Conservation (phyloP, 2,888 invertebrate genomes). For the Lobophora halterata region DNA sequence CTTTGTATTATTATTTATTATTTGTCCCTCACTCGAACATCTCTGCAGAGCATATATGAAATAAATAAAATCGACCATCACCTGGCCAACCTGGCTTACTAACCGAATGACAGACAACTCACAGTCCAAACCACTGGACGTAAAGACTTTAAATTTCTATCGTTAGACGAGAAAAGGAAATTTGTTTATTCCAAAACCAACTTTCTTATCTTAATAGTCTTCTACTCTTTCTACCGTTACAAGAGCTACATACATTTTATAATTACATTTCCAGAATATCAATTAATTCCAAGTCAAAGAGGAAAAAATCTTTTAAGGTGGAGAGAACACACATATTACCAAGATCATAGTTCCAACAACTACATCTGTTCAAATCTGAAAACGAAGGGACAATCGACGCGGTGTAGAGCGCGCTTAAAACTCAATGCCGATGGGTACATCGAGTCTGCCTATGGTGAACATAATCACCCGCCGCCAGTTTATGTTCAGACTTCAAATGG, state of each 20-base stretch:
- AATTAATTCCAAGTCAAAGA: conserved; percentile 8
- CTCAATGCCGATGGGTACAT: conserved; percentile 8
- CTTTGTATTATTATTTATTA: no score
- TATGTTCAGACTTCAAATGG: conserved; percentile 1
- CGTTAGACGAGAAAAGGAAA: no score
- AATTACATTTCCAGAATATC: conserved; percentile 9
- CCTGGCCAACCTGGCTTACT: no score
- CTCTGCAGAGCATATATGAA: no score
- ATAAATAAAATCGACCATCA: no score
- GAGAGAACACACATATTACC: conserved; percentile 9
- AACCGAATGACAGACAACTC: no score
- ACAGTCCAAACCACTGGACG: no score
- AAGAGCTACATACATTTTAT: not conserved
- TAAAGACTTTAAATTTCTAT: no score
- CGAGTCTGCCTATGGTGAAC: conserved; percentile 4
- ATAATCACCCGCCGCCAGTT: conserved; percentile 12
- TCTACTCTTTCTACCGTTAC: no score
- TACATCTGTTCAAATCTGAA: conserved; percentile 12
- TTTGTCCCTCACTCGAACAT: no score
- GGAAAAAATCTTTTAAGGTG: conserved; percentile 8
- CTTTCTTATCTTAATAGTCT: no score
- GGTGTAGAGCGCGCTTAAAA: conserved; percentile 6
- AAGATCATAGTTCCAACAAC: not conserved
- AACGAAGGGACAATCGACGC: not conserved
- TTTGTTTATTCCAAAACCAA: no score